These are phyloP conservation scores for Argyrosomus regius DNA, from an alignment of 2,797 vertebrate species.

Conservation along the genomic window DNA sequence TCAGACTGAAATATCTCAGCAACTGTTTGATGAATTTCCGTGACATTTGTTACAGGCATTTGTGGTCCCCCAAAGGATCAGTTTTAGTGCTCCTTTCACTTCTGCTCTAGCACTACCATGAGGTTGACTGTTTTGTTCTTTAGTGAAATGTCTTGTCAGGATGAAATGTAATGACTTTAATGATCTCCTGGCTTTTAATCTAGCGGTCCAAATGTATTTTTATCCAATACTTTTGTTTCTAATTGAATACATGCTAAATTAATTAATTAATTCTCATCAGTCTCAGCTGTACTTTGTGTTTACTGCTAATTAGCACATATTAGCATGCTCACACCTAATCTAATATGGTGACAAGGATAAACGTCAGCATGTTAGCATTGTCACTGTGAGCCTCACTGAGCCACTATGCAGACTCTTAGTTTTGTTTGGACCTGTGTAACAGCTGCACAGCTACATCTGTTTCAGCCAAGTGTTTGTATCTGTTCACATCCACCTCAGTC, in stretches of 20 bases:
- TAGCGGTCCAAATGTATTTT: not conserved
- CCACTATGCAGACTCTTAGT: not conserved
- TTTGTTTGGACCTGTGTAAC: not conserved
- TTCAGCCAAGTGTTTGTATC: constrained; percentile 19
- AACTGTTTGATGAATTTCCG: not conserved
- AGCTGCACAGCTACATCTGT: constrained; percentile 15
- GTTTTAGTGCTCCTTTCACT: not conserved
- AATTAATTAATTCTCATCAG: not conserved
- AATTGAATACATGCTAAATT: not conserved
- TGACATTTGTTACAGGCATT: not conserved
- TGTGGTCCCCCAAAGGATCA: not conserved
- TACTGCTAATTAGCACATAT: not conserved
- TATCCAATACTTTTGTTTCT: not conserved
- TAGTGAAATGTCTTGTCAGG: not conserved
- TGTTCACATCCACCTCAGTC: constrained; percentile 6
- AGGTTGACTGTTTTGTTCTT: not conserved
- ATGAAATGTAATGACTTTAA: not conserved
- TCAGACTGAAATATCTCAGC: constrained; percentile 1
- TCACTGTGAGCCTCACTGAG: not conserved
- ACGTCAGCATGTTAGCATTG: not conserved
- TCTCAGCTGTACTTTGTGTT: constrained; percentile 1
- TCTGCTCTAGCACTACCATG: not conserved
- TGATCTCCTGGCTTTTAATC: not conserved
- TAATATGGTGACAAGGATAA: not conserved
- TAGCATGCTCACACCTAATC: too few species aligned